These are phyloP conservation scores for Tricholauxania praeusta DNA, from an alignment of 2,888 invertebrate genomes.

Conservation along the genomic window DNA sequence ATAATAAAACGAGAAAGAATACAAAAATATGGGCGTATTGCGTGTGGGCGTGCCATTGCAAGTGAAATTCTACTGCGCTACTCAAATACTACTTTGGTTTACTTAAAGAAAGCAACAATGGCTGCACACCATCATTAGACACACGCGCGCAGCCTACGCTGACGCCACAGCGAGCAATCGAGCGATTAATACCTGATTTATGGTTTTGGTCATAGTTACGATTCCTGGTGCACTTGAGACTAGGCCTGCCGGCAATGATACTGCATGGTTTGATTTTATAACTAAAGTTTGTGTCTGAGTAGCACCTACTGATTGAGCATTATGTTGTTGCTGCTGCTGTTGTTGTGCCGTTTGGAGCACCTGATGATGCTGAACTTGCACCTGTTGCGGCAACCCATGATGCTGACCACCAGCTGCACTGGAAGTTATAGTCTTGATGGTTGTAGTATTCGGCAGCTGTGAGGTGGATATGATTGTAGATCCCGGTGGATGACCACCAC, in stretches of 20 bases:
- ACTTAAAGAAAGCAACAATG: not conserved
- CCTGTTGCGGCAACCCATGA: slow-evolving; percentile 59
- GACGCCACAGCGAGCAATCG: not conserved
- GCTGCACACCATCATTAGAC: not conserved
- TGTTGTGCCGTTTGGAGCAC: slow-evolving; percentile 51
- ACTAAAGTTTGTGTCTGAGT: slow-evolving; percentile 68
- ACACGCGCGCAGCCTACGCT: not conserved
- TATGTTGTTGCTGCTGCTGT: slow-evolving; percentile 54
- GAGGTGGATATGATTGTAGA: slow-evolving; percentile 68
- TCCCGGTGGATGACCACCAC: slow-evolving; percentile 62
- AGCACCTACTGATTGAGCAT: slow-evolving; percentile 65
- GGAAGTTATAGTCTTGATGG: slow-evolving; percentile 66
- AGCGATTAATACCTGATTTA: slow-evolving; percentile 64
- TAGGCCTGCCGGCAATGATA: slow-evolving; percentile 70
- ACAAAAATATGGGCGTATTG: not conserved
- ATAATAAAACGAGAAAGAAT: not conserved
- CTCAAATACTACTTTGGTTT: slow-evolving; percentile 16
- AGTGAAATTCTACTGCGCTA: slow-evolving; percentile 21
- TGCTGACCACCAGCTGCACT: slow-evolving; percentile 56
- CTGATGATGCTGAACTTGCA: slow-evolving; percentile 57
- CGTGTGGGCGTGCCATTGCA: slow-evolving; percentile 10
- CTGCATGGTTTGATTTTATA: slow-evolving; percentile 68
- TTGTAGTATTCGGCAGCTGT: slow-evolving; percentile 69
- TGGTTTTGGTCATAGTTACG: slow-evolving; percentile 74
- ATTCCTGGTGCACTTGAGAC: slow-evolving; percentile 74